Conservation (phyloP, 2,797 vertebrate species). For the Podarcis siculus region DNA sequence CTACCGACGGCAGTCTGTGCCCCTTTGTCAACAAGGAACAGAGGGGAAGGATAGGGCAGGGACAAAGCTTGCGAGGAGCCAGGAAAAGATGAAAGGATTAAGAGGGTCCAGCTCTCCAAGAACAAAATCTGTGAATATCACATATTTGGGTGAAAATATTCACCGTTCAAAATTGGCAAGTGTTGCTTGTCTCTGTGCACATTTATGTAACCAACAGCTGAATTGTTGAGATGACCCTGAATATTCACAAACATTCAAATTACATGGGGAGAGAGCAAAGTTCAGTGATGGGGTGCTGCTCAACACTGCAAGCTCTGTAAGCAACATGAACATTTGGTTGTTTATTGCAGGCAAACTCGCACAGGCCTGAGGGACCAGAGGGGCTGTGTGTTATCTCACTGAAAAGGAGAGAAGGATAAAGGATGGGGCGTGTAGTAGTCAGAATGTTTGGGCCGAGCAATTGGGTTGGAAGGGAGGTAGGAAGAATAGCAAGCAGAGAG, state of each 20-base stretch:
- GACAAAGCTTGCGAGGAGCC: not conserved
- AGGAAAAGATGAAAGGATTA: not conserved
- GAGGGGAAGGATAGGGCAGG: not conserved
- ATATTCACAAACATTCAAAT: constrained; percentile 5
- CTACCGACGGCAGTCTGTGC: constrained; percentile 20
- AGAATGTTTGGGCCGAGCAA: not conserved
- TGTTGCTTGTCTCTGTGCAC: not conserved
- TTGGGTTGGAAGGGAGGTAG: not conserved
- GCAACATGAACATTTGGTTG: not conserved
- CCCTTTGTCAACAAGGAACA: constrained; percentile 14
- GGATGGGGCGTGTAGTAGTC: not conserved
- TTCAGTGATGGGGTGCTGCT: not conserved
- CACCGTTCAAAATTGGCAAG: not conserved
- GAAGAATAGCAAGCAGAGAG: not conserved
- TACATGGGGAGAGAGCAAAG: not conserved
- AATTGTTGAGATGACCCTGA: not conserved
- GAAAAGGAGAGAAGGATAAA: not conserved
- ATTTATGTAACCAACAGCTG: not conserved
- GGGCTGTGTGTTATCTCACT: no score
- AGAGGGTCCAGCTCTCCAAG: not conserved
- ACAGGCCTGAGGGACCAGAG: not conserved
- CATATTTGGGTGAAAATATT: not conserved
- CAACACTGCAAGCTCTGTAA: not conserved
- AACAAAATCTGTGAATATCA: not conserved
- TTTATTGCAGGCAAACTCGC: not conserved